These are phyloP conservation scores for Melolontha melolontha DNA, from an alignment of 2,888 invertebrate genomes.

Conservation along the genomic window DNA sequence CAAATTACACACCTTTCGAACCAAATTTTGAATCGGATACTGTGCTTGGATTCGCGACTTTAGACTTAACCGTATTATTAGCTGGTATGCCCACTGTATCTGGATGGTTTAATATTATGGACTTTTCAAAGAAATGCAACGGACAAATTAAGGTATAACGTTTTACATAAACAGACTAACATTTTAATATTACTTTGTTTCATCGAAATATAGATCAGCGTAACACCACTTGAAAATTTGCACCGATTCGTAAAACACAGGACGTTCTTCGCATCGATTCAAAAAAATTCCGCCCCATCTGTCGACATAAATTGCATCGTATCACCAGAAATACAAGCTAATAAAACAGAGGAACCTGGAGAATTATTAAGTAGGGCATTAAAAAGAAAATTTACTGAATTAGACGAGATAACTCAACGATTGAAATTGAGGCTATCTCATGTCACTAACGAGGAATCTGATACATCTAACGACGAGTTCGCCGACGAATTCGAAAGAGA, in stretches of 20 bases:
- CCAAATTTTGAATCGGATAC: slow-evolving; percentile 70
- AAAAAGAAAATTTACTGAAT: slow-evolving; percentile 73
- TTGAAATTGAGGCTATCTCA: slow-evolving; percentile 69
- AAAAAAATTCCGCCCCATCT: slow-evolving; percentile 15
- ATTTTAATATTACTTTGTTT: slow-evolving; percentile 15
- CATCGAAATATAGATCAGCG: slow-evolving; percentile 62
- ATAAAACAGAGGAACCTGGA: slow-evolving; percentile 52
- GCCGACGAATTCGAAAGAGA: slow-evolving; percentile 72
- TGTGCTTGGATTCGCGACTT: slow-evolving; percentile 71
- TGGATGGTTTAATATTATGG: slow-evolving; percentile 76
- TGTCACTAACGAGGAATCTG: slow-evolving; percentile 69
- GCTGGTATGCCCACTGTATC: slow-evolving; percentile 68
- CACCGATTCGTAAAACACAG: slow-evolving; percentile 50
- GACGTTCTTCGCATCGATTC: slow-evolving; percentile 3
- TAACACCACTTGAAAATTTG: slow-evolving; percentile 69
- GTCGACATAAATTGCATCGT: not conserved
- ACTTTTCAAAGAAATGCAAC: slow-evolving; percentile 69
- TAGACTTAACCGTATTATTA: slow-evolving; percentile 70
- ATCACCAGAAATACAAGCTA: slow-evolving; percentile 19
- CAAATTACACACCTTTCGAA: slow-evolving; percentile 62
- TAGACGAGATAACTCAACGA: slow-evolving; percentile 74
- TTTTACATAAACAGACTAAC: not conserved
- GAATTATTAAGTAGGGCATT: slow-evolving; percentile 65
- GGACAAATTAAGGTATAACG: slow-evolving; percentile 71
- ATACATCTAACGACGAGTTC: slow-evolving; percentile 63